A percentile compares a stretch with the other conserved stretches of the same genome.
These are phyloP conservation scores for Sycophila sp. DNA, from an alignment of 1,140 invertebrate genomes.

Conservation along the genomic window DNA sequence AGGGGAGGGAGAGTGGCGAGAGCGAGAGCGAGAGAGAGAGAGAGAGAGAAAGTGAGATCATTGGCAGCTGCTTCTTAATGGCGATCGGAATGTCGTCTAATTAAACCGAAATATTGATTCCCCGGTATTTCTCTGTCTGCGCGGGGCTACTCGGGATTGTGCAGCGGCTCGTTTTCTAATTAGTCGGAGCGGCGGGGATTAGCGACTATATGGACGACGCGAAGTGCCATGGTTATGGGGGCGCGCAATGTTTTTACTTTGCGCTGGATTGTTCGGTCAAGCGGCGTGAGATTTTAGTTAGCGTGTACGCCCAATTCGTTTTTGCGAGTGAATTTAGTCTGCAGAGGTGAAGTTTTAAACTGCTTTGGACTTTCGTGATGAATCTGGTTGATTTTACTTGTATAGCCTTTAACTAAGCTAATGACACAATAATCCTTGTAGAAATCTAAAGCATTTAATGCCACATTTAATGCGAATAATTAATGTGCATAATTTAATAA, in stretches of 20 bases:
- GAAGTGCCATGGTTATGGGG: too few relatives aligned
- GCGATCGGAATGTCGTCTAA: slow-evolving; percentile 43
- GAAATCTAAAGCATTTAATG: too few relatives aligned
- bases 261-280: not conserved
- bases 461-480: too few relatives aligned
- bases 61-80: slow-evolving; percentile 39
- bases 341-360: too few relatives aligned
- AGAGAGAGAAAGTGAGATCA: not conserved
- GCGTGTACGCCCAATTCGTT: too few relatives aligned
- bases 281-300: too few relatives aligned
- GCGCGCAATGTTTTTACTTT: not conserved
- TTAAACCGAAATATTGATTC: slow-evolving; percentile 44
- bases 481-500: too few relatives aligned
- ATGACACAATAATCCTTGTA: too few relatives aligned
- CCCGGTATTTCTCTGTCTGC: not conserved
- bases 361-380: too few relatives aligned
- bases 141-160: not conserved
- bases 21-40: not conserved
- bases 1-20: not conserved
- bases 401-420: too few relatives aligned
- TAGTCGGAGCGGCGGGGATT: not conserved
- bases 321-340: too few relatives aligned
- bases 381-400: too few relatives aligned
- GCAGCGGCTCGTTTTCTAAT: slow-evolving; percentile 13
- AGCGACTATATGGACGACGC: not conserved